Percentiles rank a stretch among this genome's conserved stretches.
phyloP scores from a whole-genome alignment of 2,113 vertebrate genomes.

The Anoura caudifer region DNA sequence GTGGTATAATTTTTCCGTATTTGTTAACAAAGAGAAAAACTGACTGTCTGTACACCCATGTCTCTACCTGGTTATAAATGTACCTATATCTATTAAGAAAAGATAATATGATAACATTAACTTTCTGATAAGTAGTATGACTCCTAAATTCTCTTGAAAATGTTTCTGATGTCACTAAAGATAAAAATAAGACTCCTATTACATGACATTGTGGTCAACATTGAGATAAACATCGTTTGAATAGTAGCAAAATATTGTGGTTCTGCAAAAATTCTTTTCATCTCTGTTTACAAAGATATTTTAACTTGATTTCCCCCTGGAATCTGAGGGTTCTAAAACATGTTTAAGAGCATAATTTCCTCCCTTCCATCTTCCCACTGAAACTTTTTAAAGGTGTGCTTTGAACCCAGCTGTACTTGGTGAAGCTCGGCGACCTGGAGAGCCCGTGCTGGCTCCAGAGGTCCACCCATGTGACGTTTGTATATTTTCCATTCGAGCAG shows the following conservation, averaged over 20 bases:
- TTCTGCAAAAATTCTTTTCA: background rate
- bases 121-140: background rate
- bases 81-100: background rate
- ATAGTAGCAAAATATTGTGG: background rate
- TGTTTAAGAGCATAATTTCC: background rate
- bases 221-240: background rate
- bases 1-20: background rate
- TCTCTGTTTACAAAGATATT: background rate
- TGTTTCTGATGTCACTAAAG: background rate
- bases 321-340: background rate
- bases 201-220: background rate
- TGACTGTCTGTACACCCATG: fast-evolving
- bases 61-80: background rate
- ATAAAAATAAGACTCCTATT: background rate
- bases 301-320: background rate
- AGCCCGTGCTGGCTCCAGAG: background rate
- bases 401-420: background rate
- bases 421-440: no score
- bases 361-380: background rate
- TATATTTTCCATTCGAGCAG: background rate
- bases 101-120: background rate
- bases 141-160: background rate
- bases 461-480: fast-evolving
- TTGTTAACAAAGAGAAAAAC: background rate
- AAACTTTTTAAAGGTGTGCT: background rate